Evolutionary conservation across 1,140 invertebrate species (phyloP), one percentile per base, ranked within the genome.

Genomic region (Drosophila sp.): DNA sequence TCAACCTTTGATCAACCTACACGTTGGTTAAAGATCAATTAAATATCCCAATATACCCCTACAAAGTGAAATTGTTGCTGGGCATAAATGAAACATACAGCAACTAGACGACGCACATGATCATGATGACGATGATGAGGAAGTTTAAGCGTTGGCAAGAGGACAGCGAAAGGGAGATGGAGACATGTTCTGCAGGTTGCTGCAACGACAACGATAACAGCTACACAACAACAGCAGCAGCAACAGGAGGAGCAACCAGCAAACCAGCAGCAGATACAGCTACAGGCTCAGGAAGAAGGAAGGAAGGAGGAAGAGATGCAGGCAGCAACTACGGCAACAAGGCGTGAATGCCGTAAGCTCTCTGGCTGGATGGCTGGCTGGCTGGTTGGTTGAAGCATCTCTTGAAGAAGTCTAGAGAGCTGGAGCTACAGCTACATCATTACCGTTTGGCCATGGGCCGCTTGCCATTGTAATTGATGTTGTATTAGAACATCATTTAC

Each of bases 401-500:
- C 70, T 83, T 60, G 72, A 69, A 86, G 76, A 50, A 50, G 44
- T 27, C 8, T 23, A 8, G 44, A 50, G 23, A 7, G 5, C 2
- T 1, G 27, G 23, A 8, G 71, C 82, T 81, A 50, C 23, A 79
- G 74, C 72, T 82, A 67, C 76, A 86, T 87, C 76, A 82, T 86
- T 86, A 77, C 83, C 76, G 79, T 86, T 73, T 66, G 79, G 71
- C 75, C 76, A 86, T 86, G 83, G 82, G 83, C 83, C 83, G 75
- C 83, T 86, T 87, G 83, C 83, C 72, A 87, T 87, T 87, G 83
- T 87, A 89, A 87, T 89, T 89, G 84, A 89, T 87, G 84, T 89
- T 83, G 84, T 87, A 87, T 87, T 87, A 87, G 83, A 87, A 87
- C 84, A 87, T 80, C 79, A 89, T 87, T 87, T 87, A 87, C 79